A percentile compares a stretch with the other conserved stretches of the same genome.
Conservation (phyloP, 2,888 invertebrate species). For the Drosophila acutilabella region DNA sequence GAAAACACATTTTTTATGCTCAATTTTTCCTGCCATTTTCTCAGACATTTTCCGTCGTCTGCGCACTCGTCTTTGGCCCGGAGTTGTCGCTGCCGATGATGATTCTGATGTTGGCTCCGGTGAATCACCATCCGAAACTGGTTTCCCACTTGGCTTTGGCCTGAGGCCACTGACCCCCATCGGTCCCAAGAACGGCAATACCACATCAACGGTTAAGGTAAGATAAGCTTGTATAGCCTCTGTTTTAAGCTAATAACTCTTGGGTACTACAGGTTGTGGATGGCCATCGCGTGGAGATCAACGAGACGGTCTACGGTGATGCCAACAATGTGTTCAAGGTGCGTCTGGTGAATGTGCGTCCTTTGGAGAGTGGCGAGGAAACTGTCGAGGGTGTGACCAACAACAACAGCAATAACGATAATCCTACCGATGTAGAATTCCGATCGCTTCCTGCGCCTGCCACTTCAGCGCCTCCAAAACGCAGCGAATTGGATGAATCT, state of each 20-base stretch:
- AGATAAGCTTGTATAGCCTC: constrained; percentile 17
- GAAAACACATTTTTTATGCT: constrained; percentile 46
- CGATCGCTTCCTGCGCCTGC: constrained; percentile 51
- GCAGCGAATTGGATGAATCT: constrained; percentile 58
- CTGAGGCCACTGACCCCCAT: constrained; percentile 49
- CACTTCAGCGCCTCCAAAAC: constrained; percentile 53
- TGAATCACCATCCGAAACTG: constrained; percentile 46
- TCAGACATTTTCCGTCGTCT: constrained; percentile 83
- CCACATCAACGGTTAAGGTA: constrained; percentile 85
- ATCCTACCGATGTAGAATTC: constrained; percentile 7
- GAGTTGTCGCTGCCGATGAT: constrained; percentile 44
- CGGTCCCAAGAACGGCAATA: constrained; percentile 81
- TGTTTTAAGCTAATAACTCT: neutral
- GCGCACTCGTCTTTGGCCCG: constrained; percentile 78
- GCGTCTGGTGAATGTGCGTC: constrained; percentile 86
- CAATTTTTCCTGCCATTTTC: constrained; percentile 12
- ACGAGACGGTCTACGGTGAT: constrained; percentile 86
- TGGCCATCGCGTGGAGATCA: constrained; percentile 87
- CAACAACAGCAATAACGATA: constrained; percentile 33
- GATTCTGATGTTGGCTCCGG: constrained; percentile 42
- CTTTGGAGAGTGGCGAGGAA: constrained; percentile 83
- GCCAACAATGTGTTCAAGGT: constrained; percentile 85
- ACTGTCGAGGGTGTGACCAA: constrained; percentile 63
- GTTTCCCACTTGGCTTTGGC: constrained; percentile 47
- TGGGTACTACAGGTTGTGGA: constrained; percentile 85